These are phyloP conservation scores for Colius striatus DNA, from an alignment of 2,113 vertebrate species.

Conservation along the genomic window DNA sequence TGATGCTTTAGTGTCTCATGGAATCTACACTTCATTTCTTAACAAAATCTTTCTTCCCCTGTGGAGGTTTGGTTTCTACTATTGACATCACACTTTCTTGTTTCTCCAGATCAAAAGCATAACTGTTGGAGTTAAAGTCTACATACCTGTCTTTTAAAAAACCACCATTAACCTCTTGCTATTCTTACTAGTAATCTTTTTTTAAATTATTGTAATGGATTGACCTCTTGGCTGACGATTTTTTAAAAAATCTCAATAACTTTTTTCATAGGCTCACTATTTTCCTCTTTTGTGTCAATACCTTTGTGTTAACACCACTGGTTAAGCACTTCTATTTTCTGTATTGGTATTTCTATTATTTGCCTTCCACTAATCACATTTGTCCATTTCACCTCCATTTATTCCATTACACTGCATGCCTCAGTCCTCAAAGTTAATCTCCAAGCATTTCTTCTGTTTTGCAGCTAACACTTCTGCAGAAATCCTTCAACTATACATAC, in stretches of 20 bases:
- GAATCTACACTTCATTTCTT: background rate
- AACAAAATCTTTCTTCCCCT: background rate
- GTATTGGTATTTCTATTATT: background rate
- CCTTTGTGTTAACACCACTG: background rate
- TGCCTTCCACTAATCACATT: background rate
- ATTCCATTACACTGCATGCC: background rate
- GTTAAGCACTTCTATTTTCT: background rate
- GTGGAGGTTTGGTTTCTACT: background rate
- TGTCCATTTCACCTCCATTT: background rate
- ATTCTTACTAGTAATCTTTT: background rate
- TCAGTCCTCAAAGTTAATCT: background rate
- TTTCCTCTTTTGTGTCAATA: background rate
- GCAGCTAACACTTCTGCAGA: background rate
- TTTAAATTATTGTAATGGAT: background rate
- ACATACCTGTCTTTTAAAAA: background rate
- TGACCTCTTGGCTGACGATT: background rate
- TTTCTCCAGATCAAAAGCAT: background rate
- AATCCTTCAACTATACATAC: background rate
- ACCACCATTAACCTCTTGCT: background rate
- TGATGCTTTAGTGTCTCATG: background rate
- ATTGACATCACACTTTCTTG: background rate
- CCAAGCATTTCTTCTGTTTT: background rate
- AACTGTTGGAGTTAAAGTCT: background rate
- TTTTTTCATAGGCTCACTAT: background rate
- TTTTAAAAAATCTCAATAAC: background rate